A percentile compares a stretch with the other conserved stretches of the same genome.
Conservation (phyloP, 2,797 vertebrate genomes). For the Oreortyx pictus region DNA sequence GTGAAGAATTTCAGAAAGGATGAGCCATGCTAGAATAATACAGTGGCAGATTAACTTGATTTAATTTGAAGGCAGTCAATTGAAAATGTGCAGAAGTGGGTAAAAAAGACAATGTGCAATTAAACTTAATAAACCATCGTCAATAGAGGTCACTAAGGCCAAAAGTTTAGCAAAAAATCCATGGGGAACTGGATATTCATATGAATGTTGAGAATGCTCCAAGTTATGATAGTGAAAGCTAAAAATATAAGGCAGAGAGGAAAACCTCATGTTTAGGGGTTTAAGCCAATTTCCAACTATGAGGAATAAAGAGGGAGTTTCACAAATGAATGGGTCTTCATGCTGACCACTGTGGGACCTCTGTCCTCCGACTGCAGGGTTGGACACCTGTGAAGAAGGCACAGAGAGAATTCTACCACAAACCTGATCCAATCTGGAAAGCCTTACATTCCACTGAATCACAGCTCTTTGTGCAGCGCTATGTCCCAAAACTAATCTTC, state of each 20-base stretch:
- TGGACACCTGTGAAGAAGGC: neutral
- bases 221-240: neutral
- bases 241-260: neutral
- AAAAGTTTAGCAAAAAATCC: neutral
- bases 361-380: neutral
- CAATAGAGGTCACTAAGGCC: neutral
- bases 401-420: fast-evolving
- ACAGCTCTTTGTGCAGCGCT: neutral
- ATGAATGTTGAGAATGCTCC: neutral
- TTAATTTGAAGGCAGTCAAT: neutral
- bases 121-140: neutral
- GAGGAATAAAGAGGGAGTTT: neutral
- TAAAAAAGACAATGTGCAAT: neutral
- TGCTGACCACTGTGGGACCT: neutral
- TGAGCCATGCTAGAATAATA: neutral
- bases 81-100: neutral
- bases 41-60: slow-evolving; percentile 8
- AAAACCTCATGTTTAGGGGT: neutral
- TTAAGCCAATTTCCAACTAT: neutral
- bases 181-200: neutral
- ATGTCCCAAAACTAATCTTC: neutral
- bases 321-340: neutral
- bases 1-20: slow-evolving; percentile 2
- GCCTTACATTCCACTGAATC: neutral
- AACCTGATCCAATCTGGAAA: neutral